Evolutionary conservation across 2,888 invertebrate genomes (phyloP).

Genomic region (Piscicola geometra): DNA sequence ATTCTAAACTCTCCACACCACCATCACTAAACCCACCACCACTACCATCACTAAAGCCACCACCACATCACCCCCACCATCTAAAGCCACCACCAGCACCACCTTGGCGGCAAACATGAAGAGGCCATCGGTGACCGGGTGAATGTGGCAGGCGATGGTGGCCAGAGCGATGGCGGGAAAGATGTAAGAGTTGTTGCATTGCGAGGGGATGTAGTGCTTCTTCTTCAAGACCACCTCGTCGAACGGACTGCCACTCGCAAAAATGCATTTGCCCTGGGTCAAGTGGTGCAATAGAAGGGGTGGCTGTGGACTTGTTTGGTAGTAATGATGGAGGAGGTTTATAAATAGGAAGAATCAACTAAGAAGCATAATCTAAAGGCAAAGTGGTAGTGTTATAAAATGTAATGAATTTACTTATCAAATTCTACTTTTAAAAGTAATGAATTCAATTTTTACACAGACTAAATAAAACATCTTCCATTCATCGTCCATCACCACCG

Average conservation of each 20-base stretch:
- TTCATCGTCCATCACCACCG: slow-evolving; percentile 4
- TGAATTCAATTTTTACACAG: too few relatives aligned
- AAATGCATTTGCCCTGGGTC: slow-evolving; percentile 77
- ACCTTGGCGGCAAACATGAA: slow-evolving; percentile 89
- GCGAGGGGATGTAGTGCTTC: slow-evolving; percentile 80
- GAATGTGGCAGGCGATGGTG: slow-evolving; percentile 83
- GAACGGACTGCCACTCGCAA: slow-evolving; percentile 94
- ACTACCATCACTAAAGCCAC: background rate
- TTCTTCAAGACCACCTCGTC: slow-evolving; percentile 74
- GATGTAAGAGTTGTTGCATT: slow-evolving; percentile 65
- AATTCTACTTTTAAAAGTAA: too few relatives aligned
- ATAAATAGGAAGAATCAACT: too few relatives aligned
- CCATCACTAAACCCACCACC: too few relatives aligned
- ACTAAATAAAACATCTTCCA: too few relatives aligned
- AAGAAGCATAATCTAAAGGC: too few relatives aligned
- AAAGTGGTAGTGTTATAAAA: too few relatives aligned
- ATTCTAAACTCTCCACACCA: too few relatives aligned
- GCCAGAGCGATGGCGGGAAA: slow-evolving; percentile 84
- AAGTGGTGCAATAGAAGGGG: too few relatives aligned
- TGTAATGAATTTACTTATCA: too few relatives aligned
- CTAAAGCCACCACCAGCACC: background rate
- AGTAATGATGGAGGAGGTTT: too few relatives aligned
- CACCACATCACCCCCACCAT: background rate
- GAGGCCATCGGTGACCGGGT: slow-evolving; percentile 85
- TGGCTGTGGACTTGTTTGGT: too few relatives aligned